Conservation (phyloP, 2,888 invertebrate genomes). For the Dolomedes plantarius region DNA sequence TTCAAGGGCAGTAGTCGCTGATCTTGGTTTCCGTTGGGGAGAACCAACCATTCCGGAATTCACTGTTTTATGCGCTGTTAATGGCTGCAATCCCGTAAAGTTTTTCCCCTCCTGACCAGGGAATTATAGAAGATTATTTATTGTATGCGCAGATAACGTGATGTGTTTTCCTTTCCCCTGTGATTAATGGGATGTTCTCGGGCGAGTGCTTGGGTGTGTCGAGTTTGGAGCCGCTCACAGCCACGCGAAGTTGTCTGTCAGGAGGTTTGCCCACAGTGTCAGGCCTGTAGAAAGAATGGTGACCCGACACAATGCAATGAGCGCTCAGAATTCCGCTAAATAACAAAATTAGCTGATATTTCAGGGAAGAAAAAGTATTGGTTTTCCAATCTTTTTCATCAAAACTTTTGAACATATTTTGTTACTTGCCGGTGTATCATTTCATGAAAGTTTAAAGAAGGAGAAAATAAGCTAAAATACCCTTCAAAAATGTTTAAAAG, state of each 20-base stretch:
- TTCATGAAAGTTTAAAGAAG: too few species aligned
- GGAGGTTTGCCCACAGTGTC: not conserved
- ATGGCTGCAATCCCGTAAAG: constrained; percentile 45
- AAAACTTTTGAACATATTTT: too few species aligned
- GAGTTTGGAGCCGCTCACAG: constrained; percentile 18
- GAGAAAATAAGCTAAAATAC: too few species aligned
- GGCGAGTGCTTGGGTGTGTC: constrained; percentile 62
- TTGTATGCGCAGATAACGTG: constrained; percentile 68
- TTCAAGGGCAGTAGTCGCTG: not conserved
- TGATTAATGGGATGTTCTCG: constrained; percentile 61
- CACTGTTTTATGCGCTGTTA: constrained; percentile 44
- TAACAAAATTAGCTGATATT: not conserved
- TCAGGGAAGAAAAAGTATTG: not conserved
- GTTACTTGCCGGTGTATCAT: too few species aligned
- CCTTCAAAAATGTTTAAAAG: too few species aligned
- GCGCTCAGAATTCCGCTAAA: not conserved
- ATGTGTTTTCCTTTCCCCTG: constrained; percentile 57
- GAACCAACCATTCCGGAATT: constrained; percentile 26
- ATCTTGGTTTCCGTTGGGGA: constrained; percentile 13
- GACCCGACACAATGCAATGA: not conserved
- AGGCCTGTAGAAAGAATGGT: not conserved
- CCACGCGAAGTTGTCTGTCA: constrained; percentile 18
- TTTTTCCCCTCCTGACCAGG: constrained; percentile 33
- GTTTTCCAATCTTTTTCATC: too few species aligned
- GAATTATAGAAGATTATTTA: constrained; percentile 69